These are phyloP conservation scores for Drosophila diplacantha DNA, from an alignment of 2,888 invertebrate genomes.

Conservation along the genomic window DNA sequence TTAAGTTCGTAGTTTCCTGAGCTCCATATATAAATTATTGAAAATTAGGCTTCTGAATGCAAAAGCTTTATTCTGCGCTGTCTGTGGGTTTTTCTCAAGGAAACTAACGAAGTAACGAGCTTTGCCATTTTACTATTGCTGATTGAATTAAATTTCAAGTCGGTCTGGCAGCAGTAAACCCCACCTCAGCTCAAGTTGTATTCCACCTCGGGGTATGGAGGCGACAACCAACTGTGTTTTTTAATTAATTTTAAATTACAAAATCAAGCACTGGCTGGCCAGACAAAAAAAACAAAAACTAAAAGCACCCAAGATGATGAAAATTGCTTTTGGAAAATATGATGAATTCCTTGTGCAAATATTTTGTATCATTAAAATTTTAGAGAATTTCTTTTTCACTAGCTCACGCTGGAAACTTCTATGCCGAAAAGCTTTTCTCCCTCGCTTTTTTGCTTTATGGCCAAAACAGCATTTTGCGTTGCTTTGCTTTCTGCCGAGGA, in stretches of 20 bases:
- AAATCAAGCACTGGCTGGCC: slow-evolving; percentile 23
- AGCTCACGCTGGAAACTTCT: slow-evolving; percentile 11
- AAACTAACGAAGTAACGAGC: background rate
- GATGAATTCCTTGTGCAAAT: slow-evolving; percentile 30
- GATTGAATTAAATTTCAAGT: slow-evolving; percentile 13
- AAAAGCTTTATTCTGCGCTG: background rate
- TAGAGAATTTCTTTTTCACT: slow-evolving; percentile 53
- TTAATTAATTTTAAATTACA: slow-evolving; percentile 71
- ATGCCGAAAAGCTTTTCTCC: slow-evolving; percentile 23
- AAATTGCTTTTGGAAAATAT: slow-evolving; percentile 15
- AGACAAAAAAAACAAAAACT: background rate
- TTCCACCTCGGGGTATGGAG: background rate
- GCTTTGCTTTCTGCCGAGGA: slow-evolving; percentile 38
- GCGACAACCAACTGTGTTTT: slow-evolving; percentile 32
- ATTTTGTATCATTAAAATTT: slow-evolving; percentile 68
- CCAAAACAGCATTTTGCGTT: slow-evolving; percentile 18
- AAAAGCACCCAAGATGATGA: slow-evolving; percentile 8
- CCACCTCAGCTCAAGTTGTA: background rate
- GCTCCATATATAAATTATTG: background rate
- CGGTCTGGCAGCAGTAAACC: background rate
- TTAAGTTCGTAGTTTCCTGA: background rate
- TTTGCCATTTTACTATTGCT: background rate
- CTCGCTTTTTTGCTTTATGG: slow-evolving; percentile 8
- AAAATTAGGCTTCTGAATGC: background rate
- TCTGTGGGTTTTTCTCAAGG: background rate